phyloP scores from a whole-genome alignment of 2,797 vertebrate species.

The Neosilurus mollespiculum region DNA sequence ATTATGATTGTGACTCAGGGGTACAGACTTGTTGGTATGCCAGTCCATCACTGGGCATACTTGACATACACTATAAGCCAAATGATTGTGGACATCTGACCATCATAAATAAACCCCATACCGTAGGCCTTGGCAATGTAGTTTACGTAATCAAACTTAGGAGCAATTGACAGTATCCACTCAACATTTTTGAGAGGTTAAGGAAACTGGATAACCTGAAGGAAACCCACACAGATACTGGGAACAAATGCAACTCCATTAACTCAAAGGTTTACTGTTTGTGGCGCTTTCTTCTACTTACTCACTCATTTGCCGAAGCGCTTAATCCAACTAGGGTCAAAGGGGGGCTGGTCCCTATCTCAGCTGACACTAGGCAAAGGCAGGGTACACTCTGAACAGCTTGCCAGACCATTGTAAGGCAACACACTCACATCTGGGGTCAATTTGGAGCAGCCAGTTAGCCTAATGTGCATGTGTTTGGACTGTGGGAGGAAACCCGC shows the following conservation, averaged over 20 bases:
- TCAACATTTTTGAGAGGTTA: neutral
- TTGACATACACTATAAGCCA: neutral
- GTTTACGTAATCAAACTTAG: neutral
- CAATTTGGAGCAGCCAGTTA: too few relatives aligned
- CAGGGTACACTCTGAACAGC: too few relatives aligned
- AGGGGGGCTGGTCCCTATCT: too few relatives aligned
- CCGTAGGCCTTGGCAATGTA: neutral
- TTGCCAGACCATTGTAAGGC: too few relatives aligned
- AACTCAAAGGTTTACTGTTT: neutral
- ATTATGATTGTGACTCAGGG: neutral
- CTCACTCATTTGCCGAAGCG: too few relatives aligned
- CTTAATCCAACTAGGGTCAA: too few relatives aligned
- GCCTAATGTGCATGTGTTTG: too few relatives aligned
- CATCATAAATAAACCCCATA: neutral
- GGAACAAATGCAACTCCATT: neutral
- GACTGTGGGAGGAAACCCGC: too few relatives aligned
- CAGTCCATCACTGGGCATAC: neutral
- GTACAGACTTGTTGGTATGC: neutral
- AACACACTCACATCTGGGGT: too few relatives aligned
- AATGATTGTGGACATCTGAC: neutral
- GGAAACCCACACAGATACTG: neutral
- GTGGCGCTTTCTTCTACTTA: neutral
- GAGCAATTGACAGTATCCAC: neutral
- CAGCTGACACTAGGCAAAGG: too few relatives aligned
- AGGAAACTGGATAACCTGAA: neutral